Percentiles rank a stretch among this genome's conserved stretches.
Conservation (phyloP, 2,113 vertebrate genomes). For the Smithornis capensis region DNA sequence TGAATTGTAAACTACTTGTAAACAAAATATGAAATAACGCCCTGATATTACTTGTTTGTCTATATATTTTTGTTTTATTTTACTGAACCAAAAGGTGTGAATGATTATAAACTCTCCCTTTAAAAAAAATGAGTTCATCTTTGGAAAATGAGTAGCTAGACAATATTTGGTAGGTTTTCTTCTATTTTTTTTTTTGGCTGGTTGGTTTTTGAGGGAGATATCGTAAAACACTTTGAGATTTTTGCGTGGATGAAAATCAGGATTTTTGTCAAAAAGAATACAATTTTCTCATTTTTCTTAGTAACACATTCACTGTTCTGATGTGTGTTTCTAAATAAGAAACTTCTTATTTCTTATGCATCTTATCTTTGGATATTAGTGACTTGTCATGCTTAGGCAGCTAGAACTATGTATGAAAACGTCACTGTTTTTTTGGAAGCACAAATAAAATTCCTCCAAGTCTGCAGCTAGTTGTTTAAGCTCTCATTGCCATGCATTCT, state of each 20-base stretch:
- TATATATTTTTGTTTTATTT: not conserved
- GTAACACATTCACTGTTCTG: not conserved
- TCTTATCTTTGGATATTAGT: not conserved
- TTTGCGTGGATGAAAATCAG: not conserved
- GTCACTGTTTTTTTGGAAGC: not conserved
- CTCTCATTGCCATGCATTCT: too few relatives aligned
- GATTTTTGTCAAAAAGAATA: not conserved
- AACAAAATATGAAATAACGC: not conserved
- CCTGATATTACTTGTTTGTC: not conserved
- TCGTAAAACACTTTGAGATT: not conserved
- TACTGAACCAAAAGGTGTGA: not conserved
- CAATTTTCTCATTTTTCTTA: not conserved
- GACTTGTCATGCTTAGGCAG: not conserved
- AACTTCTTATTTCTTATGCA: not conserved
- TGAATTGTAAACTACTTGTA: not conserved
- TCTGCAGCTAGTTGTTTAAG: not conserved
- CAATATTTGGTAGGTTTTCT: not conserved
- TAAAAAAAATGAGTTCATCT: not conserved
- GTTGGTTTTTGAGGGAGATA: fast-evolving
- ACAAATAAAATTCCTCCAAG: not conserved
- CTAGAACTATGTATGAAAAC: not conserved
- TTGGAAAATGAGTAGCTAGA: not conserved
- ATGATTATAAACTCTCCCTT: not conserved
- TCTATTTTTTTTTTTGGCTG: not conserved
- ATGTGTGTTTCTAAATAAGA: not conserved